These are phyloP conservation scores for Oedothorax gibbosus DNA, from an alignment of 1,140 invertebrate genomes.

Conservation along the genomic window DNA sequence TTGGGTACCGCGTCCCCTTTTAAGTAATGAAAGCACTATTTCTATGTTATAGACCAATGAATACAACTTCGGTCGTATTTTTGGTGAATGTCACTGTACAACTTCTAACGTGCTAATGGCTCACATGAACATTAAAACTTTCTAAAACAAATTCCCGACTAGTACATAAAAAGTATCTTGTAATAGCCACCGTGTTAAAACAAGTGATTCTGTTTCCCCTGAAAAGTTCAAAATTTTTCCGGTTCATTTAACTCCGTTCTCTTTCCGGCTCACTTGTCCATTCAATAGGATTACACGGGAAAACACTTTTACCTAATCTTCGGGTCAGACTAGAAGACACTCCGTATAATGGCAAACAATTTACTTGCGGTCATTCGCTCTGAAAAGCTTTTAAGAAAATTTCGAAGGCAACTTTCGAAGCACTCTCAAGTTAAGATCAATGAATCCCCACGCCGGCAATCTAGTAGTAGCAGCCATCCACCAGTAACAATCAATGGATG, in stretches of 20 bases:
- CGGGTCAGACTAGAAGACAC: slow-evolving; percentile 30
- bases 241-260: slow-evolving; percentile 23
- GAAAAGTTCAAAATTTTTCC: slow-evolving; percentile 39
- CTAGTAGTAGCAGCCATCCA: background rate
- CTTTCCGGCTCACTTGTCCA: background rate
- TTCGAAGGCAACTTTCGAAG: slow-evolving; percentile 29
- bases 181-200: no score
- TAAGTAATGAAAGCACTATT: no score
- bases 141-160: no score
- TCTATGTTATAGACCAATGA: no score
- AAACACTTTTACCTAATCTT: slow-evolving; percentile 59
- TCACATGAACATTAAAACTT: no score
- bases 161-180: no score
- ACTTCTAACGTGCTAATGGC: no score
- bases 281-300: slow-evolving; percentile 36
- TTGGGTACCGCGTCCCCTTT: no score
- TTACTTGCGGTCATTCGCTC: slow-evolving; percentile 53
- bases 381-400: slow-evolving; percentile 61
- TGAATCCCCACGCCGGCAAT: slow-evolving; percentile 2
- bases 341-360: slow-evolving; percentile 53
- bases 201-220: background rate
- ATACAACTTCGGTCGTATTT: no score
- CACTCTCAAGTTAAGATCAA: slow-evolving; percentile 29
- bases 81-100: no score
- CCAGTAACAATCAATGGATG: slow-evolving; percentile 38